A percentile compares a stretch with the other conserved stretches of the same genome.
Evolutionary conservation across 2,113 vertebrate species (phyloP).

Genomic region (Silurus meridionalis): DNA sequence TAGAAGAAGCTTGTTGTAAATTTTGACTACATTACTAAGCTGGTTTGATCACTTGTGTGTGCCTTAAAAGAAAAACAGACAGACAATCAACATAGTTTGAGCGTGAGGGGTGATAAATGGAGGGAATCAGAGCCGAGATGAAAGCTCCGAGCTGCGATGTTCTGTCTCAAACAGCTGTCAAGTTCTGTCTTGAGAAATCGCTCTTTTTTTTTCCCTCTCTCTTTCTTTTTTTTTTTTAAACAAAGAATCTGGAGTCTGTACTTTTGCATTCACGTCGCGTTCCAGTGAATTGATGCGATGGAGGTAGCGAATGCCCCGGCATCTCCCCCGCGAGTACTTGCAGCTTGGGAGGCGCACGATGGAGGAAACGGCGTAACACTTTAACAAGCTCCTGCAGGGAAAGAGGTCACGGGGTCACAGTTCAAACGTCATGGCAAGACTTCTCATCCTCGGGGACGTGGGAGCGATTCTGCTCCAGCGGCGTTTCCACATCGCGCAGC

Average conservation of each 20-base stretch:
- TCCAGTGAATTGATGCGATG: neutral
- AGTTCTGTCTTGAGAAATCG: neutral
- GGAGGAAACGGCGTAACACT: constrained; percentile 60
- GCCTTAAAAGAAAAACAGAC: neutral
- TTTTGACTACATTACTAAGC: neutral
- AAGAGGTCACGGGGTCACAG: constrained; percentile 60
- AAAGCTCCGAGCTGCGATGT: neutral
- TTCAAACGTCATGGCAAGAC: constrained; percentile 48
- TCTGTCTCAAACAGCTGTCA: constrained; percentile 12
- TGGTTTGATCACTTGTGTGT: neutral
- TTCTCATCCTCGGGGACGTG: constrained; percentile 46
- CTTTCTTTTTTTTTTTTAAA: neutral
- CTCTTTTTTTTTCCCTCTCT: neutral
- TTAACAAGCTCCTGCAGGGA: constrained; percentile 62
- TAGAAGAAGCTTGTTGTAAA: neutral
- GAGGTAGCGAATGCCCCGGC: constrained; percentile 18
- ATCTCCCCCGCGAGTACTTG: constrained; percentile 27
- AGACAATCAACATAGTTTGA: neutral
- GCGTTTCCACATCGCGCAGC: constrained; percentile 38
- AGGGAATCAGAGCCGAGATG: neutral
- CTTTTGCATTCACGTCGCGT: neutral
- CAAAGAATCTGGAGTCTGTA: neutral
- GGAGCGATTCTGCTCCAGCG: constrained; percentile 13
- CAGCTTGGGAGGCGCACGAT: constrained; percentile 37
- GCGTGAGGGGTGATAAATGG: constrained; percentile 1